Evolutionary conservation across 2,888 invertebrate genomes (phyloP).

Genomic region (Agonopterix subpropinquella): DNA sequence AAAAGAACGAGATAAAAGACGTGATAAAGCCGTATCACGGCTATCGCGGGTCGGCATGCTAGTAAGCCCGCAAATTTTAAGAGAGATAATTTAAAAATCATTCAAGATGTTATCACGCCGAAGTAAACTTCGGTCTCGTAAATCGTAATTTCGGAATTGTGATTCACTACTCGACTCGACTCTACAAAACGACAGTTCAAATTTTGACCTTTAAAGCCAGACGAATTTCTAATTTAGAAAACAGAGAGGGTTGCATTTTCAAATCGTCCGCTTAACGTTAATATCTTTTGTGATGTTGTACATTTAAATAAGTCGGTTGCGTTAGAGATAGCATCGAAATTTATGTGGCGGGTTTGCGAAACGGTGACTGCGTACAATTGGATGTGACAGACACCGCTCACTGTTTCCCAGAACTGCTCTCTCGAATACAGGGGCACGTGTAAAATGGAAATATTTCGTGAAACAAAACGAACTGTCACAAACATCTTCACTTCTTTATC

Average conservation of each 20-base stretch:
- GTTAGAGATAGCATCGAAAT: constrained; percentile 49
- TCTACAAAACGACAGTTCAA: too few species aligned
- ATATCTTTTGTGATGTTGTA: constrained; percentile 23
- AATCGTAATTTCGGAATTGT: too few species aligned
- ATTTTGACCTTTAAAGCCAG: too few species aligned
- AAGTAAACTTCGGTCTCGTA: too few species aligned
- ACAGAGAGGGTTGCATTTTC: constrained; percentile 23
- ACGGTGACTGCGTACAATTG: constrained; percentile 40
- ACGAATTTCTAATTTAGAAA: constrained; percentile 23
- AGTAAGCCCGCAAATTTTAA: too few species aligned
- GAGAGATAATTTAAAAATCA: too few species aligned
- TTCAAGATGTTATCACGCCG: too few species aligned
- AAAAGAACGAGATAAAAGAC: too few species aligned
- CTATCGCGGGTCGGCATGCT: too few species aligned
- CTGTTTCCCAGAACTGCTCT: constrained; percentile 36
- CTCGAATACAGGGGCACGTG: constrained; percentile 28
- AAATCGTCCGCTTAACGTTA: constrained; percentile 20
- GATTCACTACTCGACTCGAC: too few species aligned
- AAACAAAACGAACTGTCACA: constrained; percentile 18
- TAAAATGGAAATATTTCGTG: constrained; percentile 21
- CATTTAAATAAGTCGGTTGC: constrained; percentile 42
- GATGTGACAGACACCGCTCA: constrained; percentile 45
- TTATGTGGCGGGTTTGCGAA: constrained; percentile 45
- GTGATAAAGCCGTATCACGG: too few species aligned
- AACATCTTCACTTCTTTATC: constrained; percentile 1